phyloP scores from a whole-genome alignment of 1,140 invertebrate species.

The Steinernema feltiae region DNA sequence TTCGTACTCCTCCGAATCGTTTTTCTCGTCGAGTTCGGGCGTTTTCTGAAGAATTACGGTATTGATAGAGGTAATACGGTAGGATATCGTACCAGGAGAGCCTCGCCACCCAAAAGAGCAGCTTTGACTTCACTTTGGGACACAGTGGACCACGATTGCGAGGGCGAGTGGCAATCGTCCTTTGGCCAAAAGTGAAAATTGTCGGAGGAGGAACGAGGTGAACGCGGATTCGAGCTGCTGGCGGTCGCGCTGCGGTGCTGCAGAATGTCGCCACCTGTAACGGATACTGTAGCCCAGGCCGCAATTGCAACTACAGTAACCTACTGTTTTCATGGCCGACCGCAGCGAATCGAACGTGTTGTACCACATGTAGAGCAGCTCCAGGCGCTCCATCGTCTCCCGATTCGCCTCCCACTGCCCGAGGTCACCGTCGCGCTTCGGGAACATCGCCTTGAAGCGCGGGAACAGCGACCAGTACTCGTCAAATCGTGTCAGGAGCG shows the following conservation, averaged over 20 bases:
- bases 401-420: neutral
- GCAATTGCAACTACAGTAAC: neutral
- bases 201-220: neutral
- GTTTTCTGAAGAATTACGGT: neutral
- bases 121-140: neutral
- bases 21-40: neutral
- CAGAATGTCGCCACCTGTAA: neutral
- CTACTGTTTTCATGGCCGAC: neutral
- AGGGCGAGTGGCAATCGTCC: neutral
- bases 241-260: neutral
- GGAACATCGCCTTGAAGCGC: neutral
- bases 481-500: neutral
- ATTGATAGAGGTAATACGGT: neutral
- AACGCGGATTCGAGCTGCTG: neutral
- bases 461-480: conserved; percentile 2
- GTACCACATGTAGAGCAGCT: neutral
- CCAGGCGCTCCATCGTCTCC: neutral
- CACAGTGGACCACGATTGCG: neutral
- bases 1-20: neutral
- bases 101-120: neutral
- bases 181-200: neutral
- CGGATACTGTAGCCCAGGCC: neutral
- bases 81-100: no score
- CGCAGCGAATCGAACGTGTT: neutral
- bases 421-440: neutral